Conservation (phyloP, 2,888 invertebrate genomes). For the Plagodis pulveraria region DNA sequence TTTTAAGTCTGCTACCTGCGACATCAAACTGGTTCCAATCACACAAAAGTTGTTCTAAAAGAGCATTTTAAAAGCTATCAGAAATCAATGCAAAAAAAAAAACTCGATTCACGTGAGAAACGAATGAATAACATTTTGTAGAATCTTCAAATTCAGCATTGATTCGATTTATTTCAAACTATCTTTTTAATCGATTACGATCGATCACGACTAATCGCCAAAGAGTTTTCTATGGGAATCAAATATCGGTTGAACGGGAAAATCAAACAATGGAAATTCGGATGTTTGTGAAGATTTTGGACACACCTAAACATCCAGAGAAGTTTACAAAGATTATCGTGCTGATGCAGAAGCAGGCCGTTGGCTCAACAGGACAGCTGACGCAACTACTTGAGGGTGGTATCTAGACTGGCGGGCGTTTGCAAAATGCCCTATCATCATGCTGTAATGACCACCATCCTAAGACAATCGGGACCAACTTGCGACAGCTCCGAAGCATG, state of each 20-base stretch:
- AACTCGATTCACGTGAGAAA: conserved; percentile 39
- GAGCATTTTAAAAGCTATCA: neutral
- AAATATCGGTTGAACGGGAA: conserved; percentile 29
- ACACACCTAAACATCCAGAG: conserved; percentile 7
- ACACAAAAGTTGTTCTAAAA: neutral
- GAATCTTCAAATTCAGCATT: conserved; percentile 29
- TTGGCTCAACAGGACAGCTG: too few relatives aligned
- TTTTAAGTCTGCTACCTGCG: neutral
- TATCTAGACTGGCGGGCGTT: too few relatives aligned
- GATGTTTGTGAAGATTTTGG: conserved; percentile 49
- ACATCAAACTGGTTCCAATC: neutral
- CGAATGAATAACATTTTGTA: conserved; percentile 12
- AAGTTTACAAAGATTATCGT: too few relatives aligned
- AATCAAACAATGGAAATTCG: conserved; percentile 45
- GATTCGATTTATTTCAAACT: conserved; percentile 49
- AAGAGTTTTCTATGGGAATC: conserved; percentile 44
- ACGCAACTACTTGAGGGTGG: too few relatives aligned
- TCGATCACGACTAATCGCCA: conserved; percentile 49
- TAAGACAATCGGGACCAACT: too few relatives aligned
- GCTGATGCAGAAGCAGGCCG: too few relatives aligned
- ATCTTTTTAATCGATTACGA: conserved; percentile 48
- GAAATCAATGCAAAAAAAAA: conserved; percentile 17
- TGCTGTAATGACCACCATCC: too few relatives aligned
- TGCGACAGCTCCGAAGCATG: too few relatives aligned
- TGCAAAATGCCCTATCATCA: too few relatives aligned